Evolutionary conservation across 2,797 vertebrate genomes (phyloP).

Genomic region (Lacerta agilis): DNA sequence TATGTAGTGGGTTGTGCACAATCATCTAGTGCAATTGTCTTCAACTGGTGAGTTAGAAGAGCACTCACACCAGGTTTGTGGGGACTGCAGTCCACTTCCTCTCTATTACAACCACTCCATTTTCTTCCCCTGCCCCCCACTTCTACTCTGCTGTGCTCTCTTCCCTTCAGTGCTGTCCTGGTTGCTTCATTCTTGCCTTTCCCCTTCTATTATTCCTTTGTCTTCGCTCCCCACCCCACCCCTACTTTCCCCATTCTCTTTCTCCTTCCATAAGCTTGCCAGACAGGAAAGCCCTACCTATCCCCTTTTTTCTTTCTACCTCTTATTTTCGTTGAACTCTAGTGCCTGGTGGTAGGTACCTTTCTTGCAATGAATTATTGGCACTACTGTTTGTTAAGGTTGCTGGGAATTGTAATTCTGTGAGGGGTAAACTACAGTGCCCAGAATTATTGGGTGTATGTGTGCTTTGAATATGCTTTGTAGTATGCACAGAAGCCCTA

Average conservation of each 20-base stretch:
- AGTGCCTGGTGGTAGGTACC: neutral
- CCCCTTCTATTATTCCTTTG: no score
- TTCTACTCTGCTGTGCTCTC: neutral
- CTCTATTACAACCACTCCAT: neutral
- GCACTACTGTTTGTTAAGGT: no score
- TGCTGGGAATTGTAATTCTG: no score
- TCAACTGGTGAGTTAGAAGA: neutral
- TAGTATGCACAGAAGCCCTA: neutral
- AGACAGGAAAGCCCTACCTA: neutral
- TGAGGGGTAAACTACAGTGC: no score
- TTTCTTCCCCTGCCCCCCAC: neutral
- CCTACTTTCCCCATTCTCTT: neutral
- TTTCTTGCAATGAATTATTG: neutral
- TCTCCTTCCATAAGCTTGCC: neutral
- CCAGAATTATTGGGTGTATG: no score
- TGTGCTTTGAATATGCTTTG: no score
- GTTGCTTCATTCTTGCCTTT: neutral
- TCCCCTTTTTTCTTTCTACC: neutral
- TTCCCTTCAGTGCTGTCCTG: neutral
- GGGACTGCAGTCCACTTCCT: no score
- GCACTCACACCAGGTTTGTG: neutral
- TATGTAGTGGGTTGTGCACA: neutral
- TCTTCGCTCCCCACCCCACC: no score
- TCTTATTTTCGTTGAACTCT: neutral
- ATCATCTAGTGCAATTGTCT: neutral